phyloP scores from a whole-genome alignment of 92 coral and sea anemone species.

The Porites evermanni region DNA sequence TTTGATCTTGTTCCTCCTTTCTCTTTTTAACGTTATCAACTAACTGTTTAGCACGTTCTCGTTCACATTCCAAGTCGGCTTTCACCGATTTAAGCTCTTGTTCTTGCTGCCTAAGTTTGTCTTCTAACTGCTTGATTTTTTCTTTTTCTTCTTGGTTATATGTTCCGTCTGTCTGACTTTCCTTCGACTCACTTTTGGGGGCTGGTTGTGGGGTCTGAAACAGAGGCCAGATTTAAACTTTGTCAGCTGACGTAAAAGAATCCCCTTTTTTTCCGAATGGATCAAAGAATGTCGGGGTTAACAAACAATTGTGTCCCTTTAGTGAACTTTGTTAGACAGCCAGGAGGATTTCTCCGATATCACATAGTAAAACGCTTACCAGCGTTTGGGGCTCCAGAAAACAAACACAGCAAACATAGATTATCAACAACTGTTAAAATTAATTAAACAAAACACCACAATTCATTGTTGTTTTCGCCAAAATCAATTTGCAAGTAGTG shows the following conservation, averaged over 20 bases:
- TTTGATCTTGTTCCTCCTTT: slow-evolving; percentile 44
- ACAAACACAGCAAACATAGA: no score
- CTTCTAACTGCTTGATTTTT: slow-evolving; percentile 71
- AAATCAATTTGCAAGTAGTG: no score
- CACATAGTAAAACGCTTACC: no score
- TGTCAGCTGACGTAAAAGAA: background rate
- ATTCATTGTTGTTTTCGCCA: no score
- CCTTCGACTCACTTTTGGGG: slow-evolving; percentile 22
- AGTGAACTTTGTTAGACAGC: no score
- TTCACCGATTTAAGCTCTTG: slow-evolving; percentile 73
- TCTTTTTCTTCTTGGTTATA: slow-evolving; percentile 54
- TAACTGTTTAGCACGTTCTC: slow-evolving; percentile 69
- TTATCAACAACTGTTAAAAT: no score
- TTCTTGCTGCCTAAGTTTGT: slow-evolving; percentile 64
- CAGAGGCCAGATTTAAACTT: background rate
- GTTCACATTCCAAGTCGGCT: slow-evolving; percentile 71
- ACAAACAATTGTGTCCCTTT: background rate
- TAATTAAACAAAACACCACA: no score
- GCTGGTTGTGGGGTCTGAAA: slow-evolving; percentile 18
- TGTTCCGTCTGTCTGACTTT: slow-evolving; percentile 28
- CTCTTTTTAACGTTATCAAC: slow-evolving; percentile 51
- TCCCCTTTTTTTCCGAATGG: background rate
- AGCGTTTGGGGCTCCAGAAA: no score
- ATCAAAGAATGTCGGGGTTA: background rate
- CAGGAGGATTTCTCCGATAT: no score